These are phyloP conservation scores for Myathropa florea DNA, from an alignment of 2,888 invertebrate species.

Conservation along the genomic window DNA sequence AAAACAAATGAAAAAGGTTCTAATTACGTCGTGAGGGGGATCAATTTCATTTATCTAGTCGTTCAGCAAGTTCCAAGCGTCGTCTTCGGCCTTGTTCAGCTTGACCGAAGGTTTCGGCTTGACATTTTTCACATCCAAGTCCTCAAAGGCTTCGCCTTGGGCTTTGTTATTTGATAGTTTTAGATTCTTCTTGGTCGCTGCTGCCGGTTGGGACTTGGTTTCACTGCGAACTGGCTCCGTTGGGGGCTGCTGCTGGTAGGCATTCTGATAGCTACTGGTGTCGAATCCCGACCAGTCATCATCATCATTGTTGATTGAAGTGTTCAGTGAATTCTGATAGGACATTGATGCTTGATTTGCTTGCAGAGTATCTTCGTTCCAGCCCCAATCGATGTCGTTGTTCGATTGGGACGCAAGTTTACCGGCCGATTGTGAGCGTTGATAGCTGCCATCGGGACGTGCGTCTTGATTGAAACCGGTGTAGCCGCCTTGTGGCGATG, in stretches of 20 bases:
- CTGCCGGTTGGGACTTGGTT: conserved; percentile 28
- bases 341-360: conserved; percentile 73
- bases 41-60: conserved; percentile 80
- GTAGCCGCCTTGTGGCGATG: conserved; percentile 79
- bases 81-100: conserved; percentile 83
- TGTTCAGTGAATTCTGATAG: conserved; percentile 59
- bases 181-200: conserved; percentile 74
- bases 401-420: conserved; percentile 72
- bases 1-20: conserved; percentile 35
- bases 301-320: conserved; percentile 39
- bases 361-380: conserved; percentile 74
- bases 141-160: conserved; percentile 77
- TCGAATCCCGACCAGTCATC: conserved; percentile 80
- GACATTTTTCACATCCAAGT: conserved; percentile 79
- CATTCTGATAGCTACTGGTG: conserved; percentile 76
- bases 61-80: conserved; percentile 84
- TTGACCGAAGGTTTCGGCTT: conserved; percentile 75
- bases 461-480: conserved; percentile 77
- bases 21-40: conserved; percentile 36
- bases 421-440: conserved; percentile 79
- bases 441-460: conserved; percentile 75
- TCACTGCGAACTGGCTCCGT: conserved; percentile 33
- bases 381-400: conserved; percentile 78
- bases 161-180: conserved; percentile 76
- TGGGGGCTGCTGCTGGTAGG: conserved; percentile 73